These are phyloP conservation scores for Mactra quadrangularis DNA, from an alignment of 1,140 invertebrate genomes.

Conservation along the genomic window DNA sequence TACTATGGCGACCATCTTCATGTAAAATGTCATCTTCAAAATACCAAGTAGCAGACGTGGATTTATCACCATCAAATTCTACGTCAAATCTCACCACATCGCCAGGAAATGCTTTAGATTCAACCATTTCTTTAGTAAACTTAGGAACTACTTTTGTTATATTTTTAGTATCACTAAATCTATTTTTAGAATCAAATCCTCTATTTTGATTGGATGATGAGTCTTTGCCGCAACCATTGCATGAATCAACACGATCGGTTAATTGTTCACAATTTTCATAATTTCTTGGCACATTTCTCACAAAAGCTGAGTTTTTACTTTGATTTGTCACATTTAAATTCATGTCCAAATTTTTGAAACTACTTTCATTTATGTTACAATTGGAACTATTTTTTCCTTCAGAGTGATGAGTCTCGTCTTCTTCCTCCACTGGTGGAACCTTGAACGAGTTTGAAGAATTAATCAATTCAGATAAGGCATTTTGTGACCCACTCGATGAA, in stretches of 20 bases:
- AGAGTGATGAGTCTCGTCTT: neutral
- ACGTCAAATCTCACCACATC: slow-evolving; percentile 78
- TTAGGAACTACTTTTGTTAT: slow-evolving; percentile 34
- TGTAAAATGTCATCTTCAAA: slow-evolving; percentile 77
- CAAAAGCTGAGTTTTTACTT: slow-evolving; percentile 55
- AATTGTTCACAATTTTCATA: neutral
- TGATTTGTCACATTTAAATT: slow-evolving; percentile 31
- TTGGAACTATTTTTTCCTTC: neutral
- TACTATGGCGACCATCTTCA: slow-evolving; percentile 66
- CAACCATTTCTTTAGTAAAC: slow-evolving; percentile 76
- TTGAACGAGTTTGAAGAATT: slow-evolving; percentile 49
- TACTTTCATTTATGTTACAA: slow-evolving; percentile 2
- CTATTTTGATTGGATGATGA: slow-evolving; percentile 28
- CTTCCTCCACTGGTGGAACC: neutral
- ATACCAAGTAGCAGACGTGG: slow-evolving; percentile 81
- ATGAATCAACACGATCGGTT: neutral
- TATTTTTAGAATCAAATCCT: neutral
- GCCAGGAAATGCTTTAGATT: slow-evolving; percentile 72
- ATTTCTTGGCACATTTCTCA: neutral
- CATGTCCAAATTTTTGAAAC: neutral
- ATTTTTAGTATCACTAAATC: neutral
- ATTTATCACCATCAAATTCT: slow-evolving; percentile 79
- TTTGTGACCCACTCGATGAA: slow-evolving; percentile 27
- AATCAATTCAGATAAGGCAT: slow-evolving; percentile 21
- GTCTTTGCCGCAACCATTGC: neutral